Evolutionary conservation across 2,113 vertebrate genomes (phyloP), one percentile per base, ranked within the genome.

Genomic region (Petromus typicus): DNA sequence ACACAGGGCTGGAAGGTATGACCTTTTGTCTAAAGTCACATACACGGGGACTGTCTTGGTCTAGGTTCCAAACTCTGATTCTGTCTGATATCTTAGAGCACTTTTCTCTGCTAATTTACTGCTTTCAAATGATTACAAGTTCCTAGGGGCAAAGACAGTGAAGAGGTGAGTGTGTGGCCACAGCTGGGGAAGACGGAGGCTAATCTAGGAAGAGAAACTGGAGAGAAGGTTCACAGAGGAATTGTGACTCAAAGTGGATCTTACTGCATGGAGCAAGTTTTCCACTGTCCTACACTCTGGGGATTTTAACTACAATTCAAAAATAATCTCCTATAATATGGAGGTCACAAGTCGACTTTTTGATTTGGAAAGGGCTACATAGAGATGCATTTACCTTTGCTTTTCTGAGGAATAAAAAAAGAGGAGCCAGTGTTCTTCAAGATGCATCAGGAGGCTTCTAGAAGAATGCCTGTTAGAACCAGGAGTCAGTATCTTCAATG

Each of bases 121-220:
- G 22, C 48, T 56, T 73, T 56, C 12, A 23, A 84, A 11, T 56
- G 40, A 40, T 67, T 64, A 3, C 23, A 23, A 27, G 22, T 17
- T 7, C 13, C 32, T 5, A 11, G 7, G 4, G 7, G 7, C 2
- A 37, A 5, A 27, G n/a, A 3, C 9, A 16, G 37, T 32, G 5
- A 40, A 14, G 56, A 57, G 3, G 7, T 40, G 25, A 27, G 2
- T 17, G 25, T 16, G 32, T 22, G 80, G 75, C 48, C 71, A 54
- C 75, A 78, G 45, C 16, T 51, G 27, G 7, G 34, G 59, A n/a
- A 37, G 23, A 75, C 43, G 59, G 22, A 80, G 17, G 10, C 16
- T 5, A 0, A 12, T 5, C 13, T 16, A 71, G 23, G 20, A 8
- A 34, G 37, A 57, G 57, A 48, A 32, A 18, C n/a, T 25, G 23